Evolutionary conservation across 2,797 vertebrate genomes (phyloP).

Genomic region (Microctenopoma lineatum): DNA sequence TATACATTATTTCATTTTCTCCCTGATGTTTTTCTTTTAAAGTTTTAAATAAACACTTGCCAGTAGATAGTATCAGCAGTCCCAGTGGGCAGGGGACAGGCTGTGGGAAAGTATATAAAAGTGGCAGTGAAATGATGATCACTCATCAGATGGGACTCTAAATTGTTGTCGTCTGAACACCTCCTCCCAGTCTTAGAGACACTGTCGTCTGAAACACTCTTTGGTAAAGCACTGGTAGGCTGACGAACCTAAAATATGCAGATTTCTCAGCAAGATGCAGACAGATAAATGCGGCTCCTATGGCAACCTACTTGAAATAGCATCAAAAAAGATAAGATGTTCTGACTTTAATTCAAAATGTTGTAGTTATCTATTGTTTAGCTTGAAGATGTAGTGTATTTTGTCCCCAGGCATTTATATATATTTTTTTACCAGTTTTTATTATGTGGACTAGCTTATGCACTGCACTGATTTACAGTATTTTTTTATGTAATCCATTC

Average conservation of each 20-base stretch:
- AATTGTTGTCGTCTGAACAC: constrained; percentile 79
- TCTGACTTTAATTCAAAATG: constrained; percentile 9
- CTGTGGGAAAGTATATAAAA: constrained; percentile 88
- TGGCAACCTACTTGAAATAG: constrained; percentile 7
- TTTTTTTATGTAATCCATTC: background rate
- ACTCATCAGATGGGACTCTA: constrained; percentile 79
- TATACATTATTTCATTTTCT: constrained; percentile 31
- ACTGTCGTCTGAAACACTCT: constrained; percentile 57
- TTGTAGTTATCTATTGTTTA: background rate
- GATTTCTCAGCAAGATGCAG: constrained; percentile 40
- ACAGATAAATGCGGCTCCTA: constrained; percentile 39
- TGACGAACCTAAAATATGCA: constrained; percentile 34
- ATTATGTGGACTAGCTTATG: background rate
- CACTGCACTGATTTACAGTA: background rate
- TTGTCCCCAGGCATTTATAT: background rate
- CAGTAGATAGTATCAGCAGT: constrained; percentile 81
- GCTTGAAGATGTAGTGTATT: background rate
- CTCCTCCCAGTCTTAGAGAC: constrained; percentile 77
- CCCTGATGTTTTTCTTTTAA: constrained; percentile 64
- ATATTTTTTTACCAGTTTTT: background rate
- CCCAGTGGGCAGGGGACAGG: constrained; percentile 78
- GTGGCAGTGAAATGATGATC: constrained; percentile 80
- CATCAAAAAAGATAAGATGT: constrained; percentile 10
- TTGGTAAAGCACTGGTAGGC: constrained; percentile 10
- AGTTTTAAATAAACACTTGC: constrained; percentile 76